phyloP scores from a whole-genome alignment of 23 tunicate species.

The Phallusia fumigata region DNA sequence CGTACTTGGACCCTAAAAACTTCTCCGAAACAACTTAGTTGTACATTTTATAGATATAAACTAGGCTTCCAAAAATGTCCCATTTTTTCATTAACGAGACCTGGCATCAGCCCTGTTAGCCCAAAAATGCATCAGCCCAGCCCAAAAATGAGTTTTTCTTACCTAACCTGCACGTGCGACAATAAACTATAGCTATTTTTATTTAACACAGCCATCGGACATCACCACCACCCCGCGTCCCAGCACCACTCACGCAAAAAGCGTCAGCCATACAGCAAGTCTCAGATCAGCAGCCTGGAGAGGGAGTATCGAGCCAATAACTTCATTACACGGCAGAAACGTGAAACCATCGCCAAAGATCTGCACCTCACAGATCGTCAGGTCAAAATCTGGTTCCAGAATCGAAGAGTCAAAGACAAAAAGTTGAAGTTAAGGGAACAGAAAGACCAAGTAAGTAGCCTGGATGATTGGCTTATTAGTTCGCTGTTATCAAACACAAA shows the following conservation, averaged over 20 bases:
- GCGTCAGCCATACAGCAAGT: slow-evolving; percentile 96
- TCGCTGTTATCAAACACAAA: no score
- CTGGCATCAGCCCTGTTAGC: no score
- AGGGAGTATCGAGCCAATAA: slow-evolving; percentile 84
- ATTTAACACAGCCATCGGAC: slow-evolving; percentile 5
- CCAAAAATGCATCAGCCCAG: no score
- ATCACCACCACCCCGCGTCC: slow-evolving; percentile 11
- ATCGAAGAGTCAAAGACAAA: slow-evolving; percentile 97
- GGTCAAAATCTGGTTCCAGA: slow-evolving; percentile 99
- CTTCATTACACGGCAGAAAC: slow-evolving; percentile 97
- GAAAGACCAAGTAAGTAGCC: slow-evolving; percentile 32
- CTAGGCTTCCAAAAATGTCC: no score
- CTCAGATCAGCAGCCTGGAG: slow-evolving; percentile 84
- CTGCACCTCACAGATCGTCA: slow-evolving; percentile 94
- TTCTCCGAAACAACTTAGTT: no score
- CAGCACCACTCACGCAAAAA: slow-evolving; percentile 59
- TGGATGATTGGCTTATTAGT: no score
- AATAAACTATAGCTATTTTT: no score
- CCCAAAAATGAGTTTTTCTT: no score
- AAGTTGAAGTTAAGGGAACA: slow-evolving; percentile 83
- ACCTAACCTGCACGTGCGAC: no score
- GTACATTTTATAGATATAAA: no score
- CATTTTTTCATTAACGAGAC: no score
- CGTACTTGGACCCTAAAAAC: no score
- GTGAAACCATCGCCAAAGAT: slow-evolving; percentile 82